Percentiles rank a stretch among this genome's conserved stretches.
phyloP scores from a whole-genome alignment of 2,113 vertebrate species.

The Calyptomena viridis region DNA sequence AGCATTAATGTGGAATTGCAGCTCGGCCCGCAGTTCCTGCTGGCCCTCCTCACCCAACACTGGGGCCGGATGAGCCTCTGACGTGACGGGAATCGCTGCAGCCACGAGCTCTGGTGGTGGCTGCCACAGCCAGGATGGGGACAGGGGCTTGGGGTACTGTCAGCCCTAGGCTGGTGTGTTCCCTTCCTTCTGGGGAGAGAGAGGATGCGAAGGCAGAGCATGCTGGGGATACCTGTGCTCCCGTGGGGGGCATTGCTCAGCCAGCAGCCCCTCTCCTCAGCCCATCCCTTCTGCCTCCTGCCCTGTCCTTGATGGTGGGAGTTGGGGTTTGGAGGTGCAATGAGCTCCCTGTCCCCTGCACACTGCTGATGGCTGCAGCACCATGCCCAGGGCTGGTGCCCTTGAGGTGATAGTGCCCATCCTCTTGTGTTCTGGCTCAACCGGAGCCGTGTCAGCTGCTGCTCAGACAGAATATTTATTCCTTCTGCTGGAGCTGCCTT shows the following conservation, averaged over 20 bases:
- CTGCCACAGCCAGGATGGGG: background rate
- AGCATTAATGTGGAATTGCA: constrained; percentile 29
- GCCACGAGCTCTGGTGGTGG: accelerated
- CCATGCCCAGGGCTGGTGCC: accelerated
- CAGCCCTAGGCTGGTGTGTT: accelerated
- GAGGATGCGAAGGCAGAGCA: accelerated
- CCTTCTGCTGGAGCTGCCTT: constrained; percentile 20
- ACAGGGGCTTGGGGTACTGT: accelerated
- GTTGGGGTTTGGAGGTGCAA: background rate
- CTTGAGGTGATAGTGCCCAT: background rate
- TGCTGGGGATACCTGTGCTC: background rate
- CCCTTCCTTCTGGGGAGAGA: background rate
- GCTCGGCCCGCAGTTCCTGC: background rate
- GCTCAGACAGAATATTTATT: background rate
- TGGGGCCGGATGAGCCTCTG: background rate
- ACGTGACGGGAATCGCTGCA: constrained; percentile 19
- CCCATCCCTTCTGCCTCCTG: background rate
- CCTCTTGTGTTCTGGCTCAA: accelerated
- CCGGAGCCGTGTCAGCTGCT: background rate
- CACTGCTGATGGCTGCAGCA: background rate
- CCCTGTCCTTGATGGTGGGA: background rate
- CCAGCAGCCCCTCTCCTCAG: background rate
- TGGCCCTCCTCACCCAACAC: constrained; percentile 37
- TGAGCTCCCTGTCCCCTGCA: background rate
- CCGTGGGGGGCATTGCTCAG: background rate